A percentile compares a stretch with the other conserved stretches of the same genome.
phyloP scores from a whole-genome alignment of 2,113 vertebrate species.

The Ceyx melanurus region DNA sequence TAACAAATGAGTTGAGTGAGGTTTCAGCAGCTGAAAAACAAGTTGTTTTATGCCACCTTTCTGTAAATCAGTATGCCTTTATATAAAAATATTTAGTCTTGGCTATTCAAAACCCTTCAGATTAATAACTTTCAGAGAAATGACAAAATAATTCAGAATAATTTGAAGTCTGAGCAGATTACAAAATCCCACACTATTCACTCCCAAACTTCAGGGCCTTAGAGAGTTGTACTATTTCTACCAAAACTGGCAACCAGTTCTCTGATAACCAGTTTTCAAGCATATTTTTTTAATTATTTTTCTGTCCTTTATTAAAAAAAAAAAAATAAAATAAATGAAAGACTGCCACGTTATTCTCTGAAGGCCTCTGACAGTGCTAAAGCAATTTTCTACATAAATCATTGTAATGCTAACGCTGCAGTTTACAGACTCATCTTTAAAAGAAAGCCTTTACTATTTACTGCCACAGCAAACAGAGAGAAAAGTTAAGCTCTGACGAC shows the following conservation, averaged over 20 bases:
- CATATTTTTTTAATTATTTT: no score
- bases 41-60: neutral
- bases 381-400: slow-evolving; percentile 65
- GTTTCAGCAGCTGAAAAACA: neutral
- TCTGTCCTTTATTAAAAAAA: neutral
- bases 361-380: slow-evolving; percentile 42
- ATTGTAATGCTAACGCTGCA: slow-evolving; percentile 54
- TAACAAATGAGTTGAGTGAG: neutral
- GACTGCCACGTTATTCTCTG: slow-evolving; percentile 32
- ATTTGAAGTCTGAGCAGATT: neutral
- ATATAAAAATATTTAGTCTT: neutral
- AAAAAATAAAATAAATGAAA: neutral
- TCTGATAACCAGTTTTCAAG: neutral
- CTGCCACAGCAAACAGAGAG: slow-evolving; percentile 9
- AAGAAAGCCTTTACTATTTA: slow-evolving; percentile 47
- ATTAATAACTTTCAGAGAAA: neutral
- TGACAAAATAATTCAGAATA: neutral
- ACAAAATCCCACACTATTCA: neutral
- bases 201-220: neutral
- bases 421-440: slow-evolving; percentile 55
- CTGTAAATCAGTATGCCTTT: neutral
- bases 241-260: neutral
- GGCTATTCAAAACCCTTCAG: neutral
- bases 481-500: slow-evolving; percentile 27
- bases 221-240: neutral